A percentile compares a stretch with the other conserved stretches of the same genome.
phyloP scores from a whole-genome alignment of 2,888 invertebrate genomes.

The Polymixis lichenea region DNA sequence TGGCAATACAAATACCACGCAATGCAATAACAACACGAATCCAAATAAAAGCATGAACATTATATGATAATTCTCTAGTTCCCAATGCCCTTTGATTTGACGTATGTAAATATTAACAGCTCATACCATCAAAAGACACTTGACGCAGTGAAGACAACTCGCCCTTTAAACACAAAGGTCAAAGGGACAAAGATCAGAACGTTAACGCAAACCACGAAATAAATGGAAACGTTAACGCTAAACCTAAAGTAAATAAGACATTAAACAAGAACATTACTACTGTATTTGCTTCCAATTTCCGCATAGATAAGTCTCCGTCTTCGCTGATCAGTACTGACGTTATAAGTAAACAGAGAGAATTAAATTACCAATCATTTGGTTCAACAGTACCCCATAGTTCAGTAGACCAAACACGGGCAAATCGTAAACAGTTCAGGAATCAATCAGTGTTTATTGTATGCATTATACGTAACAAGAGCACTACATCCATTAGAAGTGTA shows the following conservation, averaged over 20 bases:
- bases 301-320: conserved; percentile 42
- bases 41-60: conserved; percentile 45
- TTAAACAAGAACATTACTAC: conserved; percentile 39
- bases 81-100: conserved; percentile 38
- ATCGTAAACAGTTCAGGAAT: conserved; percentile 63
- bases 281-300: conserved; percentile 45
- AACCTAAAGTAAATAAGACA: conserved; percentile 31
- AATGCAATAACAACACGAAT: conserved; percentile 6
- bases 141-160: conserved; percentile 51
- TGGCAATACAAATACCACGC: background rate
- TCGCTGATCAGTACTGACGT: conserved; percentile 44
- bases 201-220: conserved; percentile 37
- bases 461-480: conserved; percentile 68
- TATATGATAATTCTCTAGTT: conserved; percentile 38
- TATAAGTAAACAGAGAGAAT: conserved; percentile 62
- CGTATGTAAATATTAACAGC: conserved; percentile 58
- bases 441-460: conserved; percentile 67
- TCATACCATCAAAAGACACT: conserved; percentile 60
- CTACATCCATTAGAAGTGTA: conserved; percentile 61
- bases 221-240: conserved; percentile 20
- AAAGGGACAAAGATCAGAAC: conserved; percentile 49
- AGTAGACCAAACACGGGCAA: conserved; percentile 62
- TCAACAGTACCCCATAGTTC: conserved; percentile 53
- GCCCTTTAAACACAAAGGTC: conserved; percentile 52
- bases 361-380: conserved; percentile 68